A percentile compares a stretch with the other conserved stretches of the same genome.
Conservation (phyloP, 2,797 vertebrate genomes). For the Tenualosa ilisha region DNA sequence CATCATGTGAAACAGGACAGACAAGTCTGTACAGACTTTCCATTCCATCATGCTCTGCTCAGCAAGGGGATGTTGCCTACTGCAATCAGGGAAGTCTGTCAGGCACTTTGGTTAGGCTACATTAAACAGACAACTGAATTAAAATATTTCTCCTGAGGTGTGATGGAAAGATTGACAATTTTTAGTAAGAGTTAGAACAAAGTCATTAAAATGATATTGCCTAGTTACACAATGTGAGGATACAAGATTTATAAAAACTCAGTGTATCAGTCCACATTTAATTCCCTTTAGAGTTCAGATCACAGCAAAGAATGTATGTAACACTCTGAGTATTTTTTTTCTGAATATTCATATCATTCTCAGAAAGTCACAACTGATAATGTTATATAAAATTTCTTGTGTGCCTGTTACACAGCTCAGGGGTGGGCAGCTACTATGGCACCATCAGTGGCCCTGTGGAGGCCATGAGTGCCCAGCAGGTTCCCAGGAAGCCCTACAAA, state of each 20-base stretch:
- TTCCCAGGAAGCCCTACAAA: slow-evolving; percentile 62
- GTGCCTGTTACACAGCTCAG: slow-evolving; percentile 70
- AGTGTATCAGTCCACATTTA: not conserved
- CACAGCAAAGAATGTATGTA: not conserved
- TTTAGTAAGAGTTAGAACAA: no score
- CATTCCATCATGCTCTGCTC: slow-evolving; percentile 36
- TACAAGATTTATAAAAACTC: not conserved
- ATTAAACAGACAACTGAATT: not conserved
- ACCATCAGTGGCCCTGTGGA: slow-evolving; percentile 78
- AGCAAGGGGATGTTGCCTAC: not conserved
- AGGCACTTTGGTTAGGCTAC: not conserved
- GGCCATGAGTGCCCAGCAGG: slow-evolving; percentile 75
- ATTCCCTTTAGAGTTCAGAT: not conserved
- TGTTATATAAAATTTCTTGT: not conserved
- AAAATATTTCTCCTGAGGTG: no score
- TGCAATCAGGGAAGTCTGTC: not conserved
- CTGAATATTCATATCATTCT: not conserved
- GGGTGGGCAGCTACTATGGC: slow-evolving; percentile 83
- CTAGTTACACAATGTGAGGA: not conserved
- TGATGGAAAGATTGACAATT: no score
- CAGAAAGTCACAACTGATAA: not conserved
- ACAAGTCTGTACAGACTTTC: slow-evolving; percentile 31
- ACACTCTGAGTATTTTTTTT: not conserved
- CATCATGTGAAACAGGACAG: slow-evolving; percentile 24
- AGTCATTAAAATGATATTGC: no score